Evolutionary conservation across 2,888 invertebrate species (phyloP).

Genomic region (Autographa pulchrina): DNA sequence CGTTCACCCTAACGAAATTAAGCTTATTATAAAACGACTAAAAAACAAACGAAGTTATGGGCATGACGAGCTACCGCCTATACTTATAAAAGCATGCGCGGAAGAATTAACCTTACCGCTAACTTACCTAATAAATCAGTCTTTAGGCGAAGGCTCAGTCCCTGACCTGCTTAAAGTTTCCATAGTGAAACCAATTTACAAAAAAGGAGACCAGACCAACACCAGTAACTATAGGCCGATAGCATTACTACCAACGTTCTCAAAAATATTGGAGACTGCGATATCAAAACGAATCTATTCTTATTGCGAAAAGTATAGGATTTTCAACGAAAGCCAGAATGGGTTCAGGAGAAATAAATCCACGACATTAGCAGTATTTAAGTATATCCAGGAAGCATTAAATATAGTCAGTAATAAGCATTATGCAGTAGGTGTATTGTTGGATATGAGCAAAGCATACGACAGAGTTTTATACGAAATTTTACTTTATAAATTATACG

Average conservation of each 20-base stretch:
- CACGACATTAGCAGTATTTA: too few species aligned
- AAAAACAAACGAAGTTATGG: conserved; percentile 23
- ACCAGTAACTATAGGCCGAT: conserved; percentile 16
- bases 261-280: conserved; percentile 30
- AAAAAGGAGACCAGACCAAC: conserved; percentile 28
- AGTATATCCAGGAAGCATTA: too few species aligned
- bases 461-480: not conserved
- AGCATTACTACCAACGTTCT: conserved; percentile 21
- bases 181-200: conserved; percentile 33
- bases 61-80: conserved; percentile 25
- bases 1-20: conserved; percentile 15
- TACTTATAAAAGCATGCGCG: conserved; percentile 25
- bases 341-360: conserved; percentile 21
- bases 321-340: conserved; percentile 25
- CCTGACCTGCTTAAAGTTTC: conserved; percentile 36
- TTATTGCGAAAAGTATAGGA: conserved; percentile 27
- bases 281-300: conserved; percentile 22
- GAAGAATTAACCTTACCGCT: conserved; percentile 17
- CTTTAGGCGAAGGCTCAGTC: conserved; percentile 21
- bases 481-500: not conserved
- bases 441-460: not conserved
- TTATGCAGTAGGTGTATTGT: not conserved
- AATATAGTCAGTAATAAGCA: not conserved
- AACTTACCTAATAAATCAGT: conserved; percentile 31
- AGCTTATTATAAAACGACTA: conserved; percentile 13